A percentile compares a stretch with the other conserved stretches of the same genome.
phyloP scores from a whole-genome alignment of 2,113 vertebrate species.

The Anthoscopus minutus region DNA sequence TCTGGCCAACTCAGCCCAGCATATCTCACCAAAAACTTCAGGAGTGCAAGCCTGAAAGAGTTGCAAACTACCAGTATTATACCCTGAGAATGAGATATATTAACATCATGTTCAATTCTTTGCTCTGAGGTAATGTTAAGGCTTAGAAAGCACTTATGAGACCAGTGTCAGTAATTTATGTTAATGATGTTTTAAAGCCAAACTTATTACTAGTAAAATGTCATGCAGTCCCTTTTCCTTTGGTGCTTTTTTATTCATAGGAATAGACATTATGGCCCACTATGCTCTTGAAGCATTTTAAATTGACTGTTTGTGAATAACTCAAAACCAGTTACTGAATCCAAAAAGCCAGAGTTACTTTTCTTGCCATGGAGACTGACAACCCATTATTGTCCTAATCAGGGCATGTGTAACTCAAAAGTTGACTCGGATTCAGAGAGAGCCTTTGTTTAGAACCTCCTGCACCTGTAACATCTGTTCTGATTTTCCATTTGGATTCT shows the following conservation, averaged over 20 bases:
- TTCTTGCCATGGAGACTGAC: not conserved
- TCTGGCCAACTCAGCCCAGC: not conserved
- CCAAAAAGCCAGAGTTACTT: not conserved
- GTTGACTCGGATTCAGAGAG: not conserved
- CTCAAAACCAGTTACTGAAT: not conserved
- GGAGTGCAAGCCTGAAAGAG: not conserved
- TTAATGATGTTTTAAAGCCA: not conserved
- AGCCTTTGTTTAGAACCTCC: not conserved
- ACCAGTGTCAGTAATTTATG: not conserved
- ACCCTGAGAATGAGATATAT: not conserved
- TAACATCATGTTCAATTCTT: not conserved
- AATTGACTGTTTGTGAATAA: not conserved
- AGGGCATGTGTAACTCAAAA: not conserved
- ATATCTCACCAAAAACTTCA: not conserved
- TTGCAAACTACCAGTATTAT: not conserved
- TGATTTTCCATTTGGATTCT: not conserved
- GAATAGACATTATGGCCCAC: not conserved
- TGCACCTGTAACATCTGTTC: not conserved
- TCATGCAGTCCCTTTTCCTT: not conserved
- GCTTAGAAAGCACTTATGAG: not conserved
- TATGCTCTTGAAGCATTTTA: not conserved
- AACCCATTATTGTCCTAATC: not conserved
- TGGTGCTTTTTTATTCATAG: not conserved
- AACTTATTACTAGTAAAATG: not conserved
- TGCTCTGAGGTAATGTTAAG: not conserved